Conservation (phyloP, 2,113 vertebrate species). For the Tragelaphus scriptus region DNA sequence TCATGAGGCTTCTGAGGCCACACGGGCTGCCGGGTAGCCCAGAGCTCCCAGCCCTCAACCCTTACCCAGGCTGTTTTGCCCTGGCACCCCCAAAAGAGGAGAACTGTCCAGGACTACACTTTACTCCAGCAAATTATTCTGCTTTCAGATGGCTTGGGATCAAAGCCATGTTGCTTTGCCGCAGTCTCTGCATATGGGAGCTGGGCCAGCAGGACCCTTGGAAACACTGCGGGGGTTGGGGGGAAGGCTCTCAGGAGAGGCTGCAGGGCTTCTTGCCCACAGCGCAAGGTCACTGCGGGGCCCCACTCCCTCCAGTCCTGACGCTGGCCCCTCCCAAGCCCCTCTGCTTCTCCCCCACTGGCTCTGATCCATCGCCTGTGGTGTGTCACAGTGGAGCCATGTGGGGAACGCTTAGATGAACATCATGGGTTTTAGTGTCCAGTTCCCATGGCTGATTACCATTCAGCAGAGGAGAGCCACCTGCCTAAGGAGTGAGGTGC, state of each 20-base stretch:
- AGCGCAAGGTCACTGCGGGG: not conserved
- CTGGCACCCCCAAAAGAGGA: not conserved
- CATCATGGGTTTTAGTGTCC: rapidly evolving
- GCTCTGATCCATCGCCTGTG: not conserved
- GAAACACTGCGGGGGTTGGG: slow-evolving; percentile 6
- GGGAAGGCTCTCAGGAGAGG: not conserved
- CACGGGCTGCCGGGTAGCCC: not conserved
- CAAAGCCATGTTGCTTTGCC: slow-evolving; percentile 51
- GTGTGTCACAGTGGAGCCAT: not conserved
- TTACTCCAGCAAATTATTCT: slow-evolving; percentile 48
- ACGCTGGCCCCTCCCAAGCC: not conserved
- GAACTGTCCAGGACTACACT: slow-evolving; percentile 6
- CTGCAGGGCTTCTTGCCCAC: not conserved
- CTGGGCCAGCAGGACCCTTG: slow-evolving; percentile 34
- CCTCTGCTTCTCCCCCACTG: not conserved
- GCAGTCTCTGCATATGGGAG: slow-evolving; percentile 51
- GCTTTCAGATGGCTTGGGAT: slow-evolving; percentile 52
- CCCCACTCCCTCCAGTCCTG: not conserved
- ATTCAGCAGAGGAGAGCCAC: not conserved
- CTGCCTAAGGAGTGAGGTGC: not conserved
- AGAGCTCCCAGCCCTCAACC: not conserved
- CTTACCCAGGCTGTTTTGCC: slow-evolving; percentile 37
- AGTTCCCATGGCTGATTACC: not conserved
- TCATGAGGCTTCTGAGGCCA: not conserved
- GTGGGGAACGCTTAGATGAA: too few species aligned